These are phyloP conservation scores for Pipistrellus pygmaeus DNA, from an alignment of 2,797 vertebrate species.

Conservation along the genomic window DNA sequence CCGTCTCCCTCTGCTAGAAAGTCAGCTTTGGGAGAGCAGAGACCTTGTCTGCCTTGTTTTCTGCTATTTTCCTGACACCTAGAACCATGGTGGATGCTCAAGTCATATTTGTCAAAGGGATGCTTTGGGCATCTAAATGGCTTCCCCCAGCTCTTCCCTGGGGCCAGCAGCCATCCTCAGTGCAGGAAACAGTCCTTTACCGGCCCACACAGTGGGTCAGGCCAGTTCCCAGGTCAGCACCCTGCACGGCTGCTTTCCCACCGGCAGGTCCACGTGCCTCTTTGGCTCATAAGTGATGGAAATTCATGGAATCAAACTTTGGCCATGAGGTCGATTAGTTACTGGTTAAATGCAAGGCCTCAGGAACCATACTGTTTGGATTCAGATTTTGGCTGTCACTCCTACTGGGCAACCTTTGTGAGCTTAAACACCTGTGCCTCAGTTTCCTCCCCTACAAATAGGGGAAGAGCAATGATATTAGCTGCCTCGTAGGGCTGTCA, in stretches of 20 bases:
- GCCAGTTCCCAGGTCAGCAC: neutral
- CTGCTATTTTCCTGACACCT: neutral
- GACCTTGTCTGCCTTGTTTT: neutral
- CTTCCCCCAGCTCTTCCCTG: neutral
- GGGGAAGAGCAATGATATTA: neutral
- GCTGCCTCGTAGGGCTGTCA: neutral
- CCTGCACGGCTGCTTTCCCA: neutral
- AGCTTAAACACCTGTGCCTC: neutral
- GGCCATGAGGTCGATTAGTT: neutral
- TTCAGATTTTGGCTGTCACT: neutral
- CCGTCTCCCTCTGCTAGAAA: neutral
- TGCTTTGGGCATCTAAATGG: neutral
- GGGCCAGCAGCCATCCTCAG: neutral
- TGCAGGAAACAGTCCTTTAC: neutral
- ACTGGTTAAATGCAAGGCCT: neutral
- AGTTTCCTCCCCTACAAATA: neutral
- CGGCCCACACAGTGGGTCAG: neutral
- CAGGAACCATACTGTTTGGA: neutral
- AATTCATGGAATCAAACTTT: constrained; percentile 1
- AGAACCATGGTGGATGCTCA: neutral
- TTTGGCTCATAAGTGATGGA: neutral
- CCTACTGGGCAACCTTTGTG: neutral
- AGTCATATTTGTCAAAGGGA: neutral
- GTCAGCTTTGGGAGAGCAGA: neutral
- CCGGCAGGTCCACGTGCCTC: no score